Evolutionary conservation across 2,888 invertebrate genomes (phyloP), one percentile per base, ranked within the genome.

Genomic region (Cataglyphis albicans): DNA sequence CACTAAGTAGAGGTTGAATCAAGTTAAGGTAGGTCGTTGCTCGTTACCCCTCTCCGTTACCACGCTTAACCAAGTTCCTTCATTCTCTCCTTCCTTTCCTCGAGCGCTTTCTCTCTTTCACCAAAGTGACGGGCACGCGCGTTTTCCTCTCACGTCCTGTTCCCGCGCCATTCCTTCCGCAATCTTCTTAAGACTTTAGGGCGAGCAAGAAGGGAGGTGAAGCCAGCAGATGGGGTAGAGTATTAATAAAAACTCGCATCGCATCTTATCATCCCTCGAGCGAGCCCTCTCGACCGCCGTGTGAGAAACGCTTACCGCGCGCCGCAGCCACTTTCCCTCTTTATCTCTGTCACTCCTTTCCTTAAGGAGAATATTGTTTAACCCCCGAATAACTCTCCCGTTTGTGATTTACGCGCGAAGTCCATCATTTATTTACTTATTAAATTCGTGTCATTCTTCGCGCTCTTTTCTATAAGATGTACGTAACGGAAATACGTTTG

Each of bases 221-320:
- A 84, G 84, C 84, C 73, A 83, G 84, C 86, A 88, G 89, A 89
- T 85, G 88, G 89, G 86, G 88, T 83, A 82, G 90, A 90, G 88
- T 90, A 91, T 91, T 91, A 91, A 90, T 91, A 90, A 90, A 91
- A 90, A 87, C 89, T 90, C 86, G 85, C 89, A 89, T 90, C 89
- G 86, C 90, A 88, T 91, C 90, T 88, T 91, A 90, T 90, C 90
- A 88, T 90, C 84, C 87, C 86, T 81, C 78, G 81, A 70, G 82
- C 87, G 85, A 86, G 87, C 72, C 86, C 87, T 85, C 87, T 88
- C 86, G 84, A 78, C 86, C 85, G 83, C 83, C 86, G 84, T 85
- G 84, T 83, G 90, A 87, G 84, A 87, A 86, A 84, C 86, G 87
- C 84, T 88, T 84, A 84, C 88, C 84, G 61, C 72, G 59, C 75